A percentile compares a stretch with the other conserved stretches of the same genome.
These are phyloP conservation scores for Pangasianodon hypophthalmus DNA, from an alignment of 2,113 vertebrate genomes.

Conservation along the genomic window DNA sequence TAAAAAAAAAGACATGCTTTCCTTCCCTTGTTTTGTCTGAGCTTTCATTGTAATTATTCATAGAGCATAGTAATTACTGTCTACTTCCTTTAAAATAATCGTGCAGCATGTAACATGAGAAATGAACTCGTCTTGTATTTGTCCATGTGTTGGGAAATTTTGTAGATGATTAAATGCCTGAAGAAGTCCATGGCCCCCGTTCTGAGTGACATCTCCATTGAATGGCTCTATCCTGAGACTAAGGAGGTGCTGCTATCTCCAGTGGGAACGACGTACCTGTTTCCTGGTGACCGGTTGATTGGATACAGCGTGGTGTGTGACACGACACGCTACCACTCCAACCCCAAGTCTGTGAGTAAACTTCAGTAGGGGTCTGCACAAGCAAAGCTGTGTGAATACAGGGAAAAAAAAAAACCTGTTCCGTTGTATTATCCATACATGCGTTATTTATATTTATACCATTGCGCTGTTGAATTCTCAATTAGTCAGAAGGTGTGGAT, in stretches of 20 bases:
- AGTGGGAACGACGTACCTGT: slow-evolving; percentile 81
- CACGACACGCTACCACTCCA: slow-evolving; percentile 80
- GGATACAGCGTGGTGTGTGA: slow-evolving; percentile 86
- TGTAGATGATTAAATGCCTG: slow-evolving; percentile 89
- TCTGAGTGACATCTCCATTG: slow-evolving; percentile 88
- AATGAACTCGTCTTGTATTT: neutral
- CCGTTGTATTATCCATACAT: neutral
- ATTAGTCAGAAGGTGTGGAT: neutral
- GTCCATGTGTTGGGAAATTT: neutral
- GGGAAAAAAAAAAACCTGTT: neutral
- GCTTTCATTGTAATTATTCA: neutral
- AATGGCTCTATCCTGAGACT: slow-evolving; percentile 92
- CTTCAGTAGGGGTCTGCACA: neutral
- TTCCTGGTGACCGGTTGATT: slow-evolving; percentile 88
- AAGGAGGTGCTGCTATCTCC: slow-evolving; percentile 90
- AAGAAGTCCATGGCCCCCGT: slow-evolving; percentile 90
- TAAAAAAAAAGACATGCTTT: neutral
- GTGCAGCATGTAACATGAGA: neutral
- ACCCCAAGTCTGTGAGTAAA: slow-evolving; percentile 82
- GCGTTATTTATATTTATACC: neutral
- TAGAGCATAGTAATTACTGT: neutral
- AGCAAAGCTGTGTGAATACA: neutral
- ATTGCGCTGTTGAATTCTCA: neutral
- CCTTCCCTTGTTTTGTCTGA: neutral
- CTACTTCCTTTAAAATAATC: no score